Evolutionary conservation across 2,113 vertebrate genomes (phyloP).

Genomic region (Entelurus aequoreus): DNA sequence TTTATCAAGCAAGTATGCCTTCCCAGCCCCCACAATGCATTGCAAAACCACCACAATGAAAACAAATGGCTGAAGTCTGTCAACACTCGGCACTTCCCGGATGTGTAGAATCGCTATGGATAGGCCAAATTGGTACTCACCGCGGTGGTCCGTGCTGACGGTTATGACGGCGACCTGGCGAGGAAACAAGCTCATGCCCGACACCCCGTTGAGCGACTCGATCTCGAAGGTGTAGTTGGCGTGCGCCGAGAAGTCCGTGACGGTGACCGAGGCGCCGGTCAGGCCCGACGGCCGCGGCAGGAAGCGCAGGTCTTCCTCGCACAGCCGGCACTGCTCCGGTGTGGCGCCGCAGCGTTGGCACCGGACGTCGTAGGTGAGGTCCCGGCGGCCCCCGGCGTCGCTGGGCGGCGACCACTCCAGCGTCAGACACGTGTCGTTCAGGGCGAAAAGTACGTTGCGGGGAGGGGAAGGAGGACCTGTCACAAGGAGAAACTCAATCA

Average conservation of each 20-base stretch:
- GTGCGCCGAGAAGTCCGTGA: slow-evolving; percentile 85
- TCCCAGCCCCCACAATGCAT: too few relatives aligned
- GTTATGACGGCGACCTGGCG: slow-evolving; percentile 85
- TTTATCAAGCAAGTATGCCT: too few relatives aligned
- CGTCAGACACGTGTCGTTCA: slow-evolving; percentile 89
- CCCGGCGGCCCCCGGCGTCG: slow-evolving; percentile 86
- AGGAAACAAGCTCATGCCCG: slow-evolving; percentile 82
- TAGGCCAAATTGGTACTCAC: slow-evolving; percentile 68
- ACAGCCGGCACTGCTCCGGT: slow-evolving; percentile 78
- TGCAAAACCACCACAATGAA: not conserved
- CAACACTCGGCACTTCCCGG: too few relatives aligned
- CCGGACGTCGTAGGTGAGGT: slow-evolving; percentile 87
- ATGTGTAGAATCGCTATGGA: too few relatives aligned
- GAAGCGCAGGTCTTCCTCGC: slow-evolving; percentile 87
- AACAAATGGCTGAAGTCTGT: not conserved
- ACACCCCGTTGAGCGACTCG: slow-evolving; percentile 88
- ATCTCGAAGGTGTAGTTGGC: slow-evolving; percentile 97
- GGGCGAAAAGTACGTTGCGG: slow-evolving; percentile 82
- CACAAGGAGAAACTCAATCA: slow-evolving; percentile 2
- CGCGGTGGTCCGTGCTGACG: slow-evolving; percentile 86
- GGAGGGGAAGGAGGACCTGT: slow-evolving; percentile 82
- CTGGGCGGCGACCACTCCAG: slow-evolving; percentile 92
- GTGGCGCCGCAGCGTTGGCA: slow-evolving; percentile 85
- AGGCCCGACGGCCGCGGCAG: slow-evolving; percentile 82
- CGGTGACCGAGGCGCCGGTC: slow-evolving; percentile 80